Evolutionary conservation across 2,113 vertebrate genomes (phyloP), one percentile per base, ranked within the genome.

Genomic region (Pyrgilauda ruficollis): DNA sequence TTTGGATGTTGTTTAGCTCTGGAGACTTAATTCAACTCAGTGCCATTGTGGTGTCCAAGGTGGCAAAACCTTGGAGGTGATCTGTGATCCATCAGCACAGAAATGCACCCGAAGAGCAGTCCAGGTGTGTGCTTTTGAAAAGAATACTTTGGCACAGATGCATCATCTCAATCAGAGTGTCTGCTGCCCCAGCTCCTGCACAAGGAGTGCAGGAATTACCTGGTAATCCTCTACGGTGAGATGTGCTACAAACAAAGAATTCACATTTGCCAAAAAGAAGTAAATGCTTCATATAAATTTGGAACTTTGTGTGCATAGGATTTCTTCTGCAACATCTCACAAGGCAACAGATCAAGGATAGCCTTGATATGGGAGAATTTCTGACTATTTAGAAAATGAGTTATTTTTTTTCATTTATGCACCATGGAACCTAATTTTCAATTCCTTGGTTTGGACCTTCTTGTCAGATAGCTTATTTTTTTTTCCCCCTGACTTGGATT

Each of bases 281-380:
- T 8, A 28, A 90, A 62, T 74, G 30, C 31, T 86, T 90, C n/a
- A 47, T 37, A 10, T 37, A 37, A 56, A 83, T 90, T 76, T 77
- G 66, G 67, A 93, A 68, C 23, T 62, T 84, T 22, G 21, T 72
- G 69, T 89, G 84, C 84, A 64, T 87, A 41, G 66, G 30, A 35
- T 94, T 97, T 92, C 63, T 91, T 88, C 75, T 92, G 72, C 37
- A 68, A 76, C 52, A 47, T 46, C 73, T 62, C 67, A 83, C 31
- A 58, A 80, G 82, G 81, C 62, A 91, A 17, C 44, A 68, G 74
- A 83, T 82, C 52, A 82, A 85, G 69, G 22, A 52, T 85, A 83
- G 58, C 11, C 50, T 95, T 53, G 59, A 76, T 84, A 74, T 55
- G 46, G 90, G 58, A 88, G 67, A 88, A 74, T 88, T 79, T 83